These are phyloP conservation scores for Steinernema carpocapsae DNA, from an alignment of 2,888 invertebrate genomes.

Conservation along the genomic window DNA sequence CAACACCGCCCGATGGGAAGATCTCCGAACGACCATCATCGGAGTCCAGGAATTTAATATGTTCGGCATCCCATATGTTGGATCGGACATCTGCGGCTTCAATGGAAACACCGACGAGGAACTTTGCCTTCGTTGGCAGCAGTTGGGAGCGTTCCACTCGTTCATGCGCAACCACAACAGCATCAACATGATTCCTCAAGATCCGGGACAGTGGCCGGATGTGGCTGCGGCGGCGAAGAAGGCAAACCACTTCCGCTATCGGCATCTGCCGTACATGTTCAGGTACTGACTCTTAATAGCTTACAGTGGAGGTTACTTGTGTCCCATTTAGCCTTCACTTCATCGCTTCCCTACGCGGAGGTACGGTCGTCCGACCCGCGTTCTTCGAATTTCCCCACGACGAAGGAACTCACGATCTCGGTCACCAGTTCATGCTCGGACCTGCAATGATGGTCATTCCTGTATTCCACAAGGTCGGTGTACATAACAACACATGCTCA, in stretches of 20 bases:
- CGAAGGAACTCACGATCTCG: conserved; percentile 45
- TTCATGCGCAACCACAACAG: conserved; percentile 45
- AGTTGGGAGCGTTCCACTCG: conserved; percentile 70
- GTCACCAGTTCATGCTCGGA: conserved; percentile 63
- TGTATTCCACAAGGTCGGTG: conserved; percentile 37
- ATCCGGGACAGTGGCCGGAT: conserved; percentile 42
- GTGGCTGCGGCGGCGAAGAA: conserved; percentile 35
- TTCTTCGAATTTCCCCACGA: conserved; percentile 64
- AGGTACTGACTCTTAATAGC: conserved; percentile 37
- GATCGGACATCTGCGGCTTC: conserved; percentile 72
- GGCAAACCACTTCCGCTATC: conserved; percentile 36
- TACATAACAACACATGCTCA: too few species aligned
- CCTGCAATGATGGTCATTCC: conserved; percentile 48
- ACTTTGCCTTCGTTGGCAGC: conserved; percentile 77
- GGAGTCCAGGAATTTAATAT: conserved; percentile 61
- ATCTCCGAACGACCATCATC: conserved; percentile 73
- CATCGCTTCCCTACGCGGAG: conserved; percentile 52
- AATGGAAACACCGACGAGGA: conserved; percentile 67
- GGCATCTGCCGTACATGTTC: conserved; percentile 57
- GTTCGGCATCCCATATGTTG: conserved; percentile 64
- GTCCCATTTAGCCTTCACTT: conserved; percentile 56
- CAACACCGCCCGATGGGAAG: conserved; percentile 79
- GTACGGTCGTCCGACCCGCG: conserved; percentile 59
- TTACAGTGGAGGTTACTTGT: background rate
- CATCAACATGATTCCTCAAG: conserved; percentile 36